Evolutionary conservation across 2,888 invertebrate species (phyloP).

Genomic region (Priocnemis perturbator): DNA sequence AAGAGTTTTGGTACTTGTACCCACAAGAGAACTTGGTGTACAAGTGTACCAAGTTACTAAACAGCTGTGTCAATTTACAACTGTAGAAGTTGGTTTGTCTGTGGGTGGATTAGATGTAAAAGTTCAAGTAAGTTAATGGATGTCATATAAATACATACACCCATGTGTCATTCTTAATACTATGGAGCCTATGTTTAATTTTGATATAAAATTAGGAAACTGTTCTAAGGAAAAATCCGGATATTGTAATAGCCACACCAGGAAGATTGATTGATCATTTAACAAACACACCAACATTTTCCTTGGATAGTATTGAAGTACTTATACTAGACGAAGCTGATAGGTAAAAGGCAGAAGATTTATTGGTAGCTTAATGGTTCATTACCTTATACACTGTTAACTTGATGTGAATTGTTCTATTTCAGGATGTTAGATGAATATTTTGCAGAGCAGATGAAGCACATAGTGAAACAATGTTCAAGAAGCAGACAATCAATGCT

Average conservation of each 20-base stretch:
- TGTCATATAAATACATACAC: not conserved
- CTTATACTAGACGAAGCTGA: conserved; percentile 88
- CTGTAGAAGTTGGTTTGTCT: conserved; percentile 87
- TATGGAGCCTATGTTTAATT: conserved; percentile 2
- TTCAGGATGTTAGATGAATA: conserved; percentile 97
- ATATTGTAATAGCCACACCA: conserved; percentile 98
- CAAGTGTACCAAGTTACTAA: conserved; percentile 97
- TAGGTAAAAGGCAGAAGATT: conserved; percentile 71
- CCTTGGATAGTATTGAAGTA: conserved; percentile 92
- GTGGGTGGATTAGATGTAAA: conserved; percentile 93
- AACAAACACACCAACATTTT: conserved; percentile 95
- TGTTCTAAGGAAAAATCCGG: conserved; percentile 91
- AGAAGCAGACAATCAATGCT: conserved; percentile 95
- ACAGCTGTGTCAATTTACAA: conserved; percentile 92
- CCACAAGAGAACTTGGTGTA: conserved; percentile 97
- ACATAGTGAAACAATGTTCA: conserved; percentile 95
- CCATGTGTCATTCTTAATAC: not conserved
- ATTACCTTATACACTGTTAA: not conserved
- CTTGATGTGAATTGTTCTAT: not conserved
- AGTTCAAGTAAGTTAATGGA: conserved; percentile 75
- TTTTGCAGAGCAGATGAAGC: conserved; percentile 99
- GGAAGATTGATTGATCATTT: conserved; percentile 98
- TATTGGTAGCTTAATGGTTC: not conserved
- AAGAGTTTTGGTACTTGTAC: conserved; percentile 94
- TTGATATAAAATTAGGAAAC: conserved; percentile 78